Evolutionary conservation across 2,888 invertebrate species (phyloP), one percentile per base, ranked within the genome.

Genomic region (Pyralis farinalis): DNA sequence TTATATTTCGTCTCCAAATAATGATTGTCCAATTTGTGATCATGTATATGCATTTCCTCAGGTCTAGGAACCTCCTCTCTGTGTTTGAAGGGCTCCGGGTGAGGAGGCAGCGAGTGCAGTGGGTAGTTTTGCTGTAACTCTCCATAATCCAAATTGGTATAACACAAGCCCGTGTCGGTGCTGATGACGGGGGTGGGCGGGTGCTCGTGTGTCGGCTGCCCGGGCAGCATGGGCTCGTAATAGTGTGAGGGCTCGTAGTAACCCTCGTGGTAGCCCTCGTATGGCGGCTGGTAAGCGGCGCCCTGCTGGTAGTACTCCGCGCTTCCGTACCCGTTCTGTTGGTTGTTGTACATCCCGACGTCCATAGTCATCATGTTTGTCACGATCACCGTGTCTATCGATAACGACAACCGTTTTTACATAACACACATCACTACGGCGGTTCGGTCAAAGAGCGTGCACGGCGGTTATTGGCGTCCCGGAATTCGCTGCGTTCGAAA

Each of bases 131-230:
- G 75, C 58, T 83, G 83, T 42, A 81, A 49, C 45, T 90, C 65
- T 2, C 92, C 91, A 62, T 96, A 96, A 76, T 97, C 97, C 58
- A 97, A 82, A 73, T 97, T 97, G 0, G 97, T 97, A 74, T 97
- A 97, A 74, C 96, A 96, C 44, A 97, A 88, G 0, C 97, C 97
- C 30, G 96, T 94, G 64, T 96, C 96, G 0, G 95, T 94, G 65
- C 94, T 95, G 55, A 96, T 96, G 33, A 96, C 95, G 8, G 93
- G 91, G 1, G 92, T 83, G 0, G 90, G 73, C 11, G 90, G 84
- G 41, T 87, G 88, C 37, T 85, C 84, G 40, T 76, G 81, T 39
- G 83, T 63, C 16, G 81, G 71, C 41, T 89, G 87, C 47, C 86
- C 72, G 50, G 81, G 74, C 36, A 88, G 64, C 39, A 91, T 68